Evolutionary conservation across 2,888 invertebrate species (phyloP), one percentile per base, ranked within the genome.

Genomic region (Tridacna gigas): DNA sequence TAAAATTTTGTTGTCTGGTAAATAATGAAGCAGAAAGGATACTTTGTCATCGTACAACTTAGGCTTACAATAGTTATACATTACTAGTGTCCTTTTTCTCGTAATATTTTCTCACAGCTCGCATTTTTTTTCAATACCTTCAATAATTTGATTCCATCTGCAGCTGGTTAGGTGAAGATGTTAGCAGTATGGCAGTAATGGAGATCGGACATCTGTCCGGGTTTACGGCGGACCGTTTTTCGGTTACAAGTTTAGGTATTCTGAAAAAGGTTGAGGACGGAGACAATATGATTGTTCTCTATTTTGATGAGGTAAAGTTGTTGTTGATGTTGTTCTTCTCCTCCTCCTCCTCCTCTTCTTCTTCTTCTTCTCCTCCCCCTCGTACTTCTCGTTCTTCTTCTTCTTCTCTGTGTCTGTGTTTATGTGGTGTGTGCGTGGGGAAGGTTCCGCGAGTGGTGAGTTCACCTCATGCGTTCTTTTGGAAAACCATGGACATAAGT

Each of bases 221-320:
- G 22, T 83, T 83, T 51, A 47, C 66, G 15, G 80, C 74, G 0
- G 80, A 80, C 20, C 73, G 61, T n/a, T 77, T 75, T 28, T 60
- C 45, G n/a, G 65, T 83, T 5, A 67, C 83, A 9, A 56, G 74
- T 4, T 25, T 83, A 9, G 51, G 22, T 61, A 78, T 78, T 25
- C 37, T 95, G 63, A 94, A 95, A 82, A 90, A 94, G 56, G 91
- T 93, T 25, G 94, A 94, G 74, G 92, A 93, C 37, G 92, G 91
- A 56, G 93, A 94, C 73, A 93, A 93, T 22, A 91, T 91, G 63
- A 90, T 95, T 78, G 92, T 93, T 79, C 89, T 95, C 37, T 95
- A 95, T 87, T 94, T 95, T 86, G 95, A 95, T 83, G 90, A 93
- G 90, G 95, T 95, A 81, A 83, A 48, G 20, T 51, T 66, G 56